A percentile compares a stretch with the other conserved stretches of the same genome.
These are phyloP conservation scores for Blennius ocellaris DNA, from an alignment of 2,113 vertebrate genomes.

Conservation along the genomic window DNA sequence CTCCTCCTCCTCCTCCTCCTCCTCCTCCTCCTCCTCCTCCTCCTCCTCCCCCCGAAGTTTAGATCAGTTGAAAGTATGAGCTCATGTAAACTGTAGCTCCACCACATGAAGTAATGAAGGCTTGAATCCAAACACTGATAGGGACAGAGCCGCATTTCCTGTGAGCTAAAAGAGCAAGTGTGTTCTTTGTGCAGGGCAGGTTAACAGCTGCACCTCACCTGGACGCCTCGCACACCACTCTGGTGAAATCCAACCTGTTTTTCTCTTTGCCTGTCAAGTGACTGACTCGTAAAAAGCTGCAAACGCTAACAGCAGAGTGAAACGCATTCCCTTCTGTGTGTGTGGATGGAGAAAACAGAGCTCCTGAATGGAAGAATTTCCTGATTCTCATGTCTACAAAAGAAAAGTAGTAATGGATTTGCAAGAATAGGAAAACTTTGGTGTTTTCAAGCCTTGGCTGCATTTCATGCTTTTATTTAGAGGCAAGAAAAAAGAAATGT, in stretches of 20 bases:
- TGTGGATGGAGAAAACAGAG: background rate
- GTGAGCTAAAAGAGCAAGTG: slow-evolving; percentile 2
- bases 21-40: too few relatives aligned
- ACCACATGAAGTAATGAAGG: slow-evolving; percentile 22
- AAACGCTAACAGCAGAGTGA: background rate
- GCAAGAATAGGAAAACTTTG: slow-evolving; percentile 12
- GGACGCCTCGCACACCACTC: background rate
- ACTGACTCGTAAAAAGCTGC: slow-evolving; percentile 18
- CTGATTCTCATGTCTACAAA: background rate
- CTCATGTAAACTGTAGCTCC: slow-evolving; percentile 55
- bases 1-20: too few relatives aligned
- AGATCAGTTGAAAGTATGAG: slow-evolving; percentile 56
- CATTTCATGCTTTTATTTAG: background rate
- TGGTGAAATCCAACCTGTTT: slow-evolving; percentile 1
- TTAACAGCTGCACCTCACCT: background rate
- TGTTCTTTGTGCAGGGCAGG: background rate
- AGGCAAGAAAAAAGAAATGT: slow-evolving; percentile 13
- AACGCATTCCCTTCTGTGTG: slow-evolving; percentile 17
- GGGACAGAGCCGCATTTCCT: slow-evolving; percentile 33
- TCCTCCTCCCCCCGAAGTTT: slow-evolving; percentile 24
- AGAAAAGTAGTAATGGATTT: slow-evolving; percentile 26
- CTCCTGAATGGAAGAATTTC: slow-evolving; percentile 12
- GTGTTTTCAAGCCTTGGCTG: background rate
- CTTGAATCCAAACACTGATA: slow-evolving; percentile 49
- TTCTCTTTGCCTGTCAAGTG: slow-evolving; percentile 9